Evolutionary conservation across 92 coral and sea anemone species (phyloP).

Genomic region (Parazoanthus atlanticus): DNA sequence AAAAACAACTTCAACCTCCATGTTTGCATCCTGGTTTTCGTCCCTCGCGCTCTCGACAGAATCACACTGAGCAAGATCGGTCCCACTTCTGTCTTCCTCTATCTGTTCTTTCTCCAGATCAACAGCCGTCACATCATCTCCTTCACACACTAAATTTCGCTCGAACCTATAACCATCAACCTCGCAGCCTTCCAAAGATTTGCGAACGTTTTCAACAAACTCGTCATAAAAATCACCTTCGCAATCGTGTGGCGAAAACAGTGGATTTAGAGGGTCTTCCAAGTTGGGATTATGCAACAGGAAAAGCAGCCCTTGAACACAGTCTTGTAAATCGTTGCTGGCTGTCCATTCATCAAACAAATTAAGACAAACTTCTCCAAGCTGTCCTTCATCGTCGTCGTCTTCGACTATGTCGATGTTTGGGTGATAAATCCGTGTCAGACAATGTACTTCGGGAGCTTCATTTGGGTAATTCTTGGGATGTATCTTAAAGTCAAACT

Average conservation of each 20-base stretch:
- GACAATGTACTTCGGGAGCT: slow-evolving; percentile 71
- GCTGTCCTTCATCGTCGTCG: slow-evolving; percentile 14
- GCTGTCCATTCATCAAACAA: slow-evolving; percentile 89
- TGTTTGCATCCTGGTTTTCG: background rate
- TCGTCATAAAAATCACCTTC: slow-evolving; percentile 28
- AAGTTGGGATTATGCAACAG: slow-evolving; percentile 83
- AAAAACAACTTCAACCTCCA: background rate
- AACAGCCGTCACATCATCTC: background rate
- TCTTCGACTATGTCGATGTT: slow-evolving; percentile 67
- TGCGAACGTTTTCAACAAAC: slow-evolving; percentile 65
- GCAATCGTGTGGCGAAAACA: slow-evolving; percentile 56
- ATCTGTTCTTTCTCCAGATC: background rate
- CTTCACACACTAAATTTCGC: slow-evolving; percentile 69
- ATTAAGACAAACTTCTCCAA: slow-evolving; percentile 79
- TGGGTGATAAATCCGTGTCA: slow-evolving; percentile 81
- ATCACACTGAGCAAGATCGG: background rate
- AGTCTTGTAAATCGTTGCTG: slow-evolving; percentile 80
- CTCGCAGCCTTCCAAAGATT: slow-evolving; percentile 78
- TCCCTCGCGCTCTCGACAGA: background rate
- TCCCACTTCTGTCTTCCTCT: background rate
- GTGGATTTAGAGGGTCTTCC: slow-evolving; percentile 81
- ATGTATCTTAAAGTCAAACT: slow-evolving; percentile 65
- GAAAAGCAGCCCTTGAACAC: slow-evolving; percentile 89
- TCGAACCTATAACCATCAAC: slow-evolving; percentile 69
- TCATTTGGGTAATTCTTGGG: slow-evolving; percentile 62